phyloP scores from a whole-genome alignment of 2,888 invertebrate genomes.

The Mesorhabditis belari region DNA sequence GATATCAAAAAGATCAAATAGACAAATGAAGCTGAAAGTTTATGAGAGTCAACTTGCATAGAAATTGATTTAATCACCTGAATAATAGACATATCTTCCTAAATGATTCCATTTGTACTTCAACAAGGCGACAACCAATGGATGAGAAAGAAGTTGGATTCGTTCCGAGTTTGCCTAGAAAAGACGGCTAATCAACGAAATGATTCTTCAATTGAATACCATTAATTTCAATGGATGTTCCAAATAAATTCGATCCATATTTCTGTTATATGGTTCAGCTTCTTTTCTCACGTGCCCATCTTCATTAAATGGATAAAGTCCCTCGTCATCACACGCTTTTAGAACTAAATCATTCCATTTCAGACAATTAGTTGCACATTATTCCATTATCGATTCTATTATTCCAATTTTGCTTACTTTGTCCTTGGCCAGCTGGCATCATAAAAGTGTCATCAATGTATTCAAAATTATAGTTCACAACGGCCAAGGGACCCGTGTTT shows the following conservation, averaged over 20 bases:
- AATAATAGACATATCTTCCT: constrained; percentile 58
- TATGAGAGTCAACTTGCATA: neutral
- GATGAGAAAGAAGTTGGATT: constrained; percentile 57
- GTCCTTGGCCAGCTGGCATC: too few relatives aligned
- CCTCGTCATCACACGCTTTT: constrained; percentile 7
- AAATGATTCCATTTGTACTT: constrained; percentile 58
- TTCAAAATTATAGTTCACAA: too few relatives aligned
- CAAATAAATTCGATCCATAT: constrained; percentile 53
- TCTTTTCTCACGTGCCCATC: constrained; percentile 44
- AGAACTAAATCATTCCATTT: neutral
- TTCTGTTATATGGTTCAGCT: constrained; percentile 52
- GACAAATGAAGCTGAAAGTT: constrained; percentile 53
- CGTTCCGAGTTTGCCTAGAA: constrained; percentile 53
- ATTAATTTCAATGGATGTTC: constrained; percentile 56
- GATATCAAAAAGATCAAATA: constrained; percentile 56
- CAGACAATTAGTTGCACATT: neutral
- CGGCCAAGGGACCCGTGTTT: too few relatives aligned
- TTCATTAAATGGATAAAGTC: constrained; percentile 25
- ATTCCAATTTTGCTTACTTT: neutral
- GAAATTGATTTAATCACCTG: constrained; percentile 23
- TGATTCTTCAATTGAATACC: neutral
- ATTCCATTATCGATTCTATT: neutral
- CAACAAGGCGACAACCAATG: constrained; percentile 57
- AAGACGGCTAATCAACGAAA: neutral
- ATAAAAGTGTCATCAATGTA: too few relatives aligned